These are phyloP conservation scores for Melanerpes aurifrons DNA, from an alignment of 2,113 vertebrate genomes.

Conservation along the genomic window DNA sequence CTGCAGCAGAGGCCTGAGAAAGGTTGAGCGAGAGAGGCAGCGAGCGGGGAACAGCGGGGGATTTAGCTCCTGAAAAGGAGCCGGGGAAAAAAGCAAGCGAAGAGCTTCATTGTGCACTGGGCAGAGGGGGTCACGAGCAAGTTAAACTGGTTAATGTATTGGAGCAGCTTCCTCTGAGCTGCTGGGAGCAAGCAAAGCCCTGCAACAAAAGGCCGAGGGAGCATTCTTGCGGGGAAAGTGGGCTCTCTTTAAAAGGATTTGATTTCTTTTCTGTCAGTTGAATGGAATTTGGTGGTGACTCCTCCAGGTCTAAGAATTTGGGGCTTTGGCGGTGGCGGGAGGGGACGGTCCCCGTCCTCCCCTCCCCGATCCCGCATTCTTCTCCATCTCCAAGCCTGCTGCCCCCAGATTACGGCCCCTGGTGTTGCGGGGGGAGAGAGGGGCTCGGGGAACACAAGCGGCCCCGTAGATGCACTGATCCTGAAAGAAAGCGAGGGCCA, in stretches of 20 bases:
- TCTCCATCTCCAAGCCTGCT: slow-evolving; percentile 29
- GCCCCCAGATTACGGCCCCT: slow-evolving; percentile 7
- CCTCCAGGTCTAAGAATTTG: slow-evolving; percentile 73
- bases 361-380: not conserved
- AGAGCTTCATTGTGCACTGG: slow-evolving; percentile 50
- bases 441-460: not conserved
- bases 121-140: slow-evolving; percentile 70
- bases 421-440: not conserved
- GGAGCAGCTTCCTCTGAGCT: slow-evolving; percentile 64
- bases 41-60: slow-evolving; percentile 58
- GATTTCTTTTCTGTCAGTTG: slow-evolving; percentile 78
- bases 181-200: slow-evolving; percentile 62
- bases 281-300: slow-evolving; percentile 82
- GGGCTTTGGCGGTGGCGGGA: slow-evolving; percentile 32
- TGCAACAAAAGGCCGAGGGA: slow-evolving; percentile 62
- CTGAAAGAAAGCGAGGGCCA: slow-evolving; percentile 46
- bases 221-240: slow-evolving; percentile 73
- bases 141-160: slow-evolving; percentile 79
- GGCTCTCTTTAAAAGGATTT: slow-evolving; percentile 77
- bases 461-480: not conserved
- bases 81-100: slow-evolving; percentile 32
- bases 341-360: not conserved
- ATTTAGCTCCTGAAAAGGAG: slow-evolving; percentile 63
- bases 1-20: slow-evolving; percentile 67
- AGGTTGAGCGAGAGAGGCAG: slow-evolving; percentile 57